Percentiles rank a stretch among this genome's conserved stretches.
Conservation (phyloP, 2,888 invertebrate genomes). For the Polyommatus icarus region DNA sequence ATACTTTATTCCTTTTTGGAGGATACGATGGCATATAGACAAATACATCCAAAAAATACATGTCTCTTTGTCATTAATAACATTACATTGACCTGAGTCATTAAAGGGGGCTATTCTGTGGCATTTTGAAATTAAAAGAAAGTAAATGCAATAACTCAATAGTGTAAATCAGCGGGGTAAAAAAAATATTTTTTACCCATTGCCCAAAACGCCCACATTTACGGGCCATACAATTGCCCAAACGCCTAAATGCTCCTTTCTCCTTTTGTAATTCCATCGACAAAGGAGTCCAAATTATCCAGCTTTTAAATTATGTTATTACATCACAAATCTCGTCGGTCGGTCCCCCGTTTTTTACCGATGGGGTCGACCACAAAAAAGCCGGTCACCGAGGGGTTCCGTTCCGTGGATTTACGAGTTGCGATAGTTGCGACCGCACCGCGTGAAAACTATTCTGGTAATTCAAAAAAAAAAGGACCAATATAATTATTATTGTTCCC, state of each 20-base stretch:
- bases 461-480: no score
- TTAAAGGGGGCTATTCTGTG: no score
- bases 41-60: no score
- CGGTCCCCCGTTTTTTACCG: conserved; percentile 44
- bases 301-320: conserved; percentile 25
- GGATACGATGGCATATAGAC: no score
- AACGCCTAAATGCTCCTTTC: not conserved
- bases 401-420: conserved; percentile 50
- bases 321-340: conserved; percentile 34
- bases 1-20: no score
- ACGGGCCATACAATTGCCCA: no score
- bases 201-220: no score
- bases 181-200: not conserved
- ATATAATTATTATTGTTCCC: not conserved
- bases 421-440: conserved; percentile 28
- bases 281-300: conserved; percentile 24
- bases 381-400: conserved; percentile 55
- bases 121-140: not conserved
- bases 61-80: no score
- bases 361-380: conserved; percentile 56
- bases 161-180: no score
- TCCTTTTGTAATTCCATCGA: conserved; percentile 14
- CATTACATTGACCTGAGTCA: no score
- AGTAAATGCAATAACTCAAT: not conserved
- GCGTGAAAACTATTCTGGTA: conserved; percentile 33